Evolutionary conservation across 2,113 vertebrate species (phyloP).

Genomic region (Castor canadensis): DNA sequence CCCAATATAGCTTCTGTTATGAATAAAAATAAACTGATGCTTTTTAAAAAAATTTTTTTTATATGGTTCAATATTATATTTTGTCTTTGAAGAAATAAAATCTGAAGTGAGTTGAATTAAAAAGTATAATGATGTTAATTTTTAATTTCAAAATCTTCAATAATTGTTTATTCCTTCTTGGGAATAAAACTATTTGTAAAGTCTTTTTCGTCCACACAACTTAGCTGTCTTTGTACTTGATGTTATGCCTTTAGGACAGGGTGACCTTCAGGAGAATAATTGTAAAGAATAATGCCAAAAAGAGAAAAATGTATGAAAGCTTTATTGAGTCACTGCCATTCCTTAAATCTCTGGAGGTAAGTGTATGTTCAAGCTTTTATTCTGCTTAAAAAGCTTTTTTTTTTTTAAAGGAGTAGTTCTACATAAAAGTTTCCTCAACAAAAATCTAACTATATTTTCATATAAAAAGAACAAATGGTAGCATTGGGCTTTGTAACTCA

Average conservation of each 20-base stretch:
- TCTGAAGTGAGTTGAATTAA: not conserved
- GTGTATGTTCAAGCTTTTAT: constrained; percentile 57
- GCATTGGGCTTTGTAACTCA: not conserved
- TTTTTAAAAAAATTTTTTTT: constrained; percentile 35
- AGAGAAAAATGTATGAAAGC: constrained; percentile 97
- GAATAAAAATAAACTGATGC: constrained; percentile 13
- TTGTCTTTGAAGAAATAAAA: constrained; percentile 29
- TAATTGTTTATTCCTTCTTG: not conserved
- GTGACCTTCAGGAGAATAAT: constrained; percentile 96
- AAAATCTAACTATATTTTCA: not conserved
- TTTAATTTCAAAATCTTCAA: constrained; percentile 14
- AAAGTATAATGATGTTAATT: not conserved
- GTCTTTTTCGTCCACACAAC: not conserved
- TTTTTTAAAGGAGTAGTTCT: not conserved
- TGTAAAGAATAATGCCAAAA: constrained; percentile 99
- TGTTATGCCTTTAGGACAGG: constrained; percentile 86
- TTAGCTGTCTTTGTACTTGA: constrained; percentile 65
- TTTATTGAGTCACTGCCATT: constrained; percentile 98
- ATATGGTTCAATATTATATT: not conserved
- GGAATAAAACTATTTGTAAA: constrained; percentile 19
- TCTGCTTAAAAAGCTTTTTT: constrained; percentile 14
- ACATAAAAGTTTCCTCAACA: not conserved
- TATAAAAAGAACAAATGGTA: not conserved
- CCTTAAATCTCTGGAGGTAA: constrained; percentile 97
- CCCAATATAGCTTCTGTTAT: not conserved